Conservation (phyloP, 1,140 invertebrate genomes). For the Papilio aristodemus region DNA sequence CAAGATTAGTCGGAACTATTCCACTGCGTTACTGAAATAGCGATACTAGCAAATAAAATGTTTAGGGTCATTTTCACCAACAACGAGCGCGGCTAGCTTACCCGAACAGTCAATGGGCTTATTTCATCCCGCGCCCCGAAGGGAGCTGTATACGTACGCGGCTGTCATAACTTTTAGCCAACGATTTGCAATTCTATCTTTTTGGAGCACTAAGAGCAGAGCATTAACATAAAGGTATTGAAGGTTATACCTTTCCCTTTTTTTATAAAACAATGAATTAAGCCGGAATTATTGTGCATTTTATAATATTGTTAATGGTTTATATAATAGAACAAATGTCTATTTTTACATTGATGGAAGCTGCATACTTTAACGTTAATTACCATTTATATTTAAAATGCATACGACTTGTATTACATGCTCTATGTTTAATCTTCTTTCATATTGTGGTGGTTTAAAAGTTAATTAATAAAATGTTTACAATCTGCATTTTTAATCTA, state of each 20-base stretch:
- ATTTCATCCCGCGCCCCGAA: slow-evolving; percentile 66
- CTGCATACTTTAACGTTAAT: too few species aligned
- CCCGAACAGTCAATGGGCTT: slow-evolving; percentile 72
- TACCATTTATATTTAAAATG: too few species aligned
- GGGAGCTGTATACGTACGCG: slow-evolving; percentile 65
- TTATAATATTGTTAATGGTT: too few species aligned
- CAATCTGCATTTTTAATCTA: too few species aligned
- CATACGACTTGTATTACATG: too few species aligned
- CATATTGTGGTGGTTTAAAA: too few species aligned
- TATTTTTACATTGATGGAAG: too few species aligned
- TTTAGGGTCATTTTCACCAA: slow-evolving; percentile 74
- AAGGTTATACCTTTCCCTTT: slow-evolving; percentile 46
- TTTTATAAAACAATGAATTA: slow-evolving; percentile 42
- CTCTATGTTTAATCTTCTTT: too few species aligned
- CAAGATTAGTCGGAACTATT: slow-evolving; percentile 70
- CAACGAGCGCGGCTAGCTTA: slow-evolving; percentile 66
- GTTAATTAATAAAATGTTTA: too few species aligned
- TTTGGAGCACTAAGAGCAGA: slow-evolving; percentile 64
- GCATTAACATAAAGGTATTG: slow-evolving; percentile 74
- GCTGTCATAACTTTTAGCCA: slow-evolving; percentile 78
- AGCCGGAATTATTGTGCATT: too few species aligned
- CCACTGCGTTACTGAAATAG: slow-evolving; percentile 62
- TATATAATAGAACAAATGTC: too few species aligned
- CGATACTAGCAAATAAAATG: slow-evolving; percentile 74
- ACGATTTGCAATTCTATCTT: slow-evolving; percentile 80